phyloP scores from a whole-genome alignment of 2,888 invertebrate species.

The Cremastinae sp. region DNA sequence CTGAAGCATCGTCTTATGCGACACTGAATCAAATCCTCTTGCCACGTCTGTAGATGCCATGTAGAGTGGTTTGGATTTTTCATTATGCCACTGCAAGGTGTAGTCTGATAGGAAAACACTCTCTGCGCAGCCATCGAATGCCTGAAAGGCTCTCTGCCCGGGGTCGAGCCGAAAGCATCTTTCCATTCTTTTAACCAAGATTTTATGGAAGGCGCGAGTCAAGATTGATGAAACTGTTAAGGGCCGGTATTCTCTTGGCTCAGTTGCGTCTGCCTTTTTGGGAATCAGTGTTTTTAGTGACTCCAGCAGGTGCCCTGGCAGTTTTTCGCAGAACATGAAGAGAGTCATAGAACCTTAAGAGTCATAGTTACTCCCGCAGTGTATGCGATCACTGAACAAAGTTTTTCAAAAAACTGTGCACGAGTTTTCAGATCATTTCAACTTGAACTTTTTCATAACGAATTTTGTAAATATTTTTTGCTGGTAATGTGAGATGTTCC shows the following conservation, averaged over 20 bases:
- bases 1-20: constrained; percentile 21
- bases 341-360: constrained; percentile 59
- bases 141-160: constrained; percentile 60
- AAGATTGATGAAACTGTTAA: constrained; percentile 61
- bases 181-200: constrained; percentile 45
- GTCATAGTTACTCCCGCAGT: too few relatives aligned
- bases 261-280: constrained; percentile 49
- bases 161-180: constrained; percentile 24
- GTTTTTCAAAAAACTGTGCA: too few relatives aligned
- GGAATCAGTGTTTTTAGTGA: constrained; percentile 61
- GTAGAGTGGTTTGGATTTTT: constrained; percentile 45
- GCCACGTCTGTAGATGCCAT: constrained; percentile 55
- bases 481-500: too few relatives aligned
- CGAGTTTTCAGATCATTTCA: too few relatives aligned
- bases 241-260: constrained; percentile 61
- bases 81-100: constrained; percentile 33
- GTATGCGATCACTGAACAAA: too few relatives aligned
- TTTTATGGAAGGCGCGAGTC: constrained; percentile 48
- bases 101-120: constrained; percentile 60
- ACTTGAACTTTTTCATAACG: too few relatives aligned
- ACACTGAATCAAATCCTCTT: constrained; percentile 55
- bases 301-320: constrained; percentile 45
- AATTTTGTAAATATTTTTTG: too few relatives aligned
- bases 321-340: constrained; percentile 43
- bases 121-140: constrained; percentile 56